Conservation (phyloP, 2,888 invertebrate species). For the Craniophora ligustri region DNA sequence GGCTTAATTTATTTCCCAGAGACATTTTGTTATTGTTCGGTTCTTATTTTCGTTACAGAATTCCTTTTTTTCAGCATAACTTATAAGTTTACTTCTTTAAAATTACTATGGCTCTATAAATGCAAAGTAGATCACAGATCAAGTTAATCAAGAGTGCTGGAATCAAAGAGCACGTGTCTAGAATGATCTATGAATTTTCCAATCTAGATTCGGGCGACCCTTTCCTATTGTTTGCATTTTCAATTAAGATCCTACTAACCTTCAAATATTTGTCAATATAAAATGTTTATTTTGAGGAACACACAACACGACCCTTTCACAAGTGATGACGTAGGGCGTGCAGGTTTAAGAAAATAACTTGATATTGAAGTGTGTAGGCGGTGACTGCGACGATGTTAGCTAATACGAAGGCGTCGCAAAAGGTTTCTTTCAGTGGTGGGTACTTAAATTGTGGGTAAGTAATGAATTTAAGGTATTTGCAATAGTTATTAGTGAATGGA, state of each 20-base stretch:
- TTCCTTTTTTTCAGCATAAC: neutral
- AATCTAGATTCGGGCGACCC: constrained; percentile 58
- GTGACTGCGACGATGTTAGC: constrained; percentile 46
- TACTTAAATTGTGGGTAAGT: constrained; percentile 35
- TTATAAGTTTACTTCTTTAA: neutral
- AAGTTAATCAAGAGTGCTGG: constrained; percentile 71
- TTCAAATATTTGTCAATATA: constrained; percentile 36
- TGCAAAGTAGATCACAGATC: constrained; percentile 65
- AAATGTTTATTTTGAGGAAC: constrained; percentile 48
- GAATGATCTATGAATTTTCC: constrained; percentile 61
- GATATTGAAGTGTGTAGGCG: constrained; percentile 52
- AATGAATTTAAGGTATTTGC: constrained; percentile 50
- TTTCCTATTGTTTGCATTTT: constrained; percentile 70
- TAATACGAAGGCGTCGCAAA: constrained; percentile 44
- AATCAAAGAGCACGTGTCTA: constrained; percentile 77
- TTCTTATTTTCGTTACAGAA: neutral
- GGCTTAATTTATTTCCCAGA: constrained; percentile 3
- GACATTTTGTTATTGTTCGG: constrained; percentile 4
- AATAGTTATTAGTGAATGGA: constrained; percentile 64
- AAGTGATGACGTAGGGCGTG: constrained; percentile 62
- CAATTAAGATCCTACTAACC: constrained; percentile 54
- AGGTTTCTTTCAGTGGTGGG: constrained; percentile 15
- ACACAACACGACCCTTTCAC: constrained; percentile 55
- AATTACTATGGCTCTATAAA: constrained; percentile 59
- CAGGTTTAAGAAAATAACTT: constrained; percentile 57